A percentile compares a stretch with the other conserved stretches of the same genome.
Conservation (phyloP, 2,888 invertebrate genomes). For the Rotaria macrura region DNA sequence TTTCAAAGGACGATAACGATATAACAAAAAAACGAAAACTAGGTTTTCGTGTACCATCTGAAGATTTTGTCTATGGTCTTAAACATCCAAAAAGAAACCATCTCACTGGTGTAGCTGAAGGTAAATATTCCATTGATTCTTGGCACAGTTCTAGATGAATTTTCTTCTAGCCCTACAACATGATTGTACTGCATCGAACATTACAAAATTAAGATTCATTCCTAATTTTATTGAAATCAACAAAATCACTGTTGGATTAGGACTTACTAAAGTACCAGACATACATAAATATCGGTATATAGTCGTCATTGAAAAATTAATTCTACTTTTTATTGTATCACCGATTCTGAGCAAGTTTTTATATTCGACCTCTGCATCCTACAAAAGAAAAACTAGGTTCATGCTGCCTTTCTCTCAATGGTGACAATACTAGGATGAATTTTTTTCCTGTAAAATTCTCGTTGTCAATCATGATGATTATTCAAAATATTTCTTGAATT, state of each 20-base stretch:
- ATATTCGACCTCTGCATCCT: too few species aligned
- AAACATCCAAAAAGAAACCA: not conserved
- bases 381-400: too few species aligned
- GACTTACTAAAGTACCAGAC: not conserved
- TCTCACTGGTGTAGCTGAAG: not conserved
- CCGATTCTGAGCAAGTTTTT: too few species aligned
- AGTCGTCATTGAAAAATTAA: too few species aligned
- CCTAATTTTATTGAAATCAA: not conserved
- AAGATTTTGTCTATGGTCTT: not conserved
- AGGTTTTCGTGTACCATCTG: not conserved
- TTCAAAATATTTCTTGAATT: too few species aligned
- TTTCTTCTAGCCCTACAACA: not conserved
- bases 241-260: not conserved
- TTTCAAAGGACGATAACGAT: not conserved
- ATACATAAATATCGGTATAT: not conserved
- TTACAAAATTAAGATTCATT: not conserved
- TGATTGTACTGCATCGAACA: not conserved
- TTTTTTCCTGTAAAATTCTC: too few species aligned
- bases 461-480: too few species aligned
- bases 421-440: too few species aligned
- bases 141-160: too few species aligned
- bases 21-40: not conserved
- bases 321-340: too few species aligned
- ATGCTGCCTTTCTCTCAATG: too few species aligned
- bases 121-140: not conserved